phyloP scores from a whole-genome alignment of 2,888 invertebrate genomes.

The Diogma glabrata region DNA sequence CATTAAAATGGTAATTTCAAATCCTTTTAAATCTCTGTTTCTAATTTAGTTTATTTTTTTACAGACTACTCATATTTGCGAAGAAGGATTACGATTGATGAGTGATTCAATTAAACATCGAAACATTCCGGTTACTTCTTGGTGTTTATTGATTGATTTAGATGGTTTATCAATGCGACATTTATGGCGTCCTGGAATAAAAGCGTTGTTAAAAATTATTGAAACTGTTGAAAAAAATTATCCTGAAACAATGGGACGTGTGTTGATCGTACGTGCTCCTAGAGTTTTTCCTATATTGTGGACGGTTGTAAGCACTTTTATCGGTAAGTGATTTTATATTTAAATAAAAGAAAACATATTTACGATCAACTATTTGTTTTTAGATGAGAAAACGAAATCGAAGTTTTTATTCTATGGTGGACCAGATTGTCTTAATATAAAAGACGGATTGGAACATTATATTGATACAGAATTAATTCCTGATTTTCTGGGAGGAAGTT shows the following conservation, averaged over 20 bases:
- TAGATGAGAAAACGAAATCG: conserved; percentile 83
- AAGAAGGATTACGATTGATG: conserved; percentile 77
- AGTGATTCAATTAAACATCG: conserved; percentile 73
- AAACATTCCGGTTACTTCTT: conserved; percentile 76
- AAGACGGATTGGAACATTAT: conserved; percentile 73
- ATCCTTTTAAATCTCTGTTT: background rate
- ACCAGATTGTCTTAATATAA: conserved; percentile 66
- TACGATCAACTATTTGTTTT: too few species aligned
- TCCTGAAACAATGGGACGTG: conserved; percentile 88
- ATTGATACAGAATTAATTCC: conserved; percentile 77
- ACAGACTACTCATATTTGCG: conserved; percentile 75
- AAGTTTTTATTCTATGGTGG: conserved; percentile 89
- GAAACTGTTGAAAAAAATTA: conserved; percentile 88
- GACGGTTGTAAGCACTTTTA: conserved; percentile 91
- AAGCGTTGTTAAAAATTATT: conserved; percentile 53
- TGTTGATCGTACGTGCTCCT: conserved; percentile 83
- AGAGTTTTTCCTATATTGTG: conserved; percentile 90
- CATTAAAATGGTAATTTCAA: conserved; percentile 60
- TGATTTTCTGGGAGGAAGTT: conserved; percentile 84
- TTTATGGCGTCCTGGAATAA: conserved; percentile 86
- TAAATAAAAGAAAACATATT: background rate
- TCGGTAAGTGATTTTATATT: conserved; percentile 44
- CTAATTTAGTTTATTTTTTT: conserved; percentile 6
- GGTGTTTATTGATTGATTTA: conserved; percentile 83
- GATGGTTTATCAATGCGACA: conserved; percentile 93